Percentiles rank a stretch among this genome's conserved stretches.
phyloP scores from a whole-genome alignment of 2,888 invertebrate species.

The Nomada fabriciana region DNA sequence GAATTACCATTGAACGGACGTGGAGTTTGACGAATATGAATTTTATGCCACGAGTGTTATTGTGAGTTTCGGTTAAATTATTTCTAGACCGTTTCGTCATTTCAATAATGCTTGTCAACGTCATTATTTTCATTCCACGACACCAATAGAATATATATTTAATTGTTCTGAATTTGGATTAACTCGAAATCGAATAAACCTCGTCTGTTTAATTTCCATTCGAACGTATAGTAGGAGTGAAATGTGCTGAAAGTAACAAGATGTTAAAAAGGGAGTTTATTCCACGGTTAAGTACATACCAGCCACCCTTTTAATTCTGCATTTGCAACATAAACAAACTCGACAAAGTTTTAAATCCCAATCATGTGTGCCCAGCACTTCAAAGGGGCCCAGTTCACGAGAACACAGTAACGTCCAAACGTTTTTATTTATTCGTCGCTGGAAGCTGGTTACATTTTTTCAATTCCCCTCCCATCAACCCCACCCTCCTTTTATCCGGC shows the following conservation, averaged over 20 bases:
- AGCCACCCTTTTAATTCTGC: constrained; percentile 1
- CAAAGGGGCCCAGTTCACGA: constrained; percentile 17
- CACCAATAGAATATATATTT: no score
- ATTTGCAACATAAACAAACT: constrained; percentile 21
- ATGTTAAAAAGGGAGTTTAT: background rate
- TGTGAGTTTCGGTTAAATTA: background rate
- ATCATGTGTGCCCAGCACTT: constrained; percentile 26
- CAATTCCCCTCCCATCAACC: background rate
- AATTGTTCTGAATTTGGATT: background rate
- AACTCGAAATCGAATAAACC: background rate
- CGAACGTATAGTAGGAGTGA: background rate
- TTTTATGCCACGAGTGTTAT: background rate
- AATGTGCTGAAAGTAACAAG: background rate
- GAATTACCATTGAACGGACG: background rate
- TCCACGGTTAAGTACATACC: background rate
- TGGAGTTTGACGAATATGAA: background rate
- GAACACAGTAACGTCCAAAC: constrained; percentile 26
- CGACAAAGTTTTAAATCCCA: constrained; percentile 8
- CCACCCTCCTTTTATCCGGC: constrained; percentile 1
- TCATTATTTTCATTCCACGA: background rate
- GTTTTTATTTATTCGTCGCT: constrained; percentile 44
- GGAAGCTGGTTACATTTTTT: constrained; percentile 35
- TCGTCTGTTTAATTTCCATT: no score
- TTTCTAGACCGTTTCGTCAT: background rate
- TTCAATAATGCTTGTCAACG: background rate